Evolutionary conservation across 1,140 invertebrate species (phyloP), one percentile per base, ranked within the genome.

Genomic region (Protaetia brevitarsis): DNA sequence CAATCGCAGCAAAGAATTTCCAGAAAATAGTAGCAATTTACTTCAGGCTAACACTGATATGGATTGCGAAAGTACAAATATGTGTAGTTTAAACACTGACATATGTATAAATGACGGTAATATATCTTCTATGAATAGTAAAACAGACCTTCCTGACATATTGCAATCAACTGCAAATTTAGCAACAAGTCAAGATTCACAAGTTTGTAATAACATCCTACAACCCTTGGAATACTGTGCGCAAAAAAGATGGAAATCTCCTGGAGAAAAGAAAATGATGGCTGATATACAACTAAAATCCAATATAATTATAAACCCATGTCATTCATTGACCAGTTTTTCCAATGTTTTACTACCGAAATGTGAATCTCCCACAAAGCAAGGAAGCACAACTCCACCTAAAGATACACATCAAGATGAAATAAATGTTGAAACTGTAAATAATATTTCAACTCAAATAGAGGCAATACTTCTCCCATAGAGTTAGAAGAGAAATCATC

Each of bases 201-300:
- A 8, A 51, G 5, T 23, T 13, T 23, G 19, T 23, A 7, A 23
- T 23, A 51, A 23, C 2, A 23, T 51, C 19, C 41, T n/a, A 51
- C 41, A 51, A 23, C 10, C 16, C 26, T 19, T 21, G 11, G 41
- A 51, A 26, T 51, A 51, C 26, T 51, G 41, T 23, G n/a, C 41
- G 8, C 57, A 59, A 59, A 62, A 62, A 36, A 21, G 31, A 31
- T 66, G 65, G 65, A 66, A 61, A 29, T 61, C 57, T 6, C 65
- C 65, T 21, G 65, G 65, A 16, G 65, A 66, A 66, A 66, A 66
- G 16, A 69, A 66, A 56, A 57, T 66, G 31, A 57, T 59, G 57
- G 57, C 29, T 2, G 29, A 59, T 28, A 59, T 59, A 59, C 26
- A 59, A 59, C 10, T 26, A 6, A 29, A 59, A 59, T 3, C 29